These are phyloP conservation scores for Anisognathus igniventris DNA, from an alignment of 2,797 vertebrate species.

Conservation along the genomic window DNA sequence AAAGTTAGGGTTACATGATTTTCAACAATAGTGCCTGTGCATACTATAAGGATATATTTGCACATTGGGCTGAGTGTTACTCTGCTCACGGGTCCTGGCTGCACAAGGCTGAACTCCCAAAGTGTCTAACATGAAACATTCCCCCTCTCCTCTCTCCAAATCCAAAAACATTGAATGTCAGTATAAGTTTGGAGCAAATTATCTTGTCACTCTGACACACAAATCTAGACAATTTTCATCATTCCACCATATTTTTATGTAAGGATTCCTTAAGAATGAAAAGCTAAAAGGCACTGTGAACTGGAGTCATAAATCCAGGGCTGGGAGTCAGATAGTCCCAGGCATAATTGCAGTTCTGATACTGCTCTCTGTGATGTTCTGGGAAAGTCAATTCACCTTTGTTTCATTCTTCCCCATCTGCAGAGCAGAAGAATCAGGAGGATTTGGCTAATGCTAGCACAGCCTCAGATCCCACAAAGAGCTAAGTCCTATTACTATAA, in stretches of 20 bases:
- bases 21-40: neutral
- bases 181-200: neutral
- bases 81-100: neutral
- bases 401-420: neutral
- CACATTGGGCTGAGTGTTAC: neutral
- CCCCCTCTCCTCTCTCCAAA: accelerated
- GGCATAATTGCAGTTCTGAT: neutral
- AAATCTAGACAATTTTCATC: neutral
- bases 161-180: neutral
- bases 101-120: neutral
- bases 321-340: neutral
- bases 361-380: neutral
- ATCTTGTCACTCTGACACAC: neutral
- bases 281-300: neutral
- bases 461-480: neutral
- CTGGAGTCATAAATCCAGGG: neutral
- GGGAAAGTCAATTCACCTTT: neutral
- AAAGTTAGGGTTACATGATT: neutral
- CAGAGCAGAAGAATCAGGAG: neutral
- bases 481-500: neutral
- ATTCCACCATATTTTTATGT: neutral
- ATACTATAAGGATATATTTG: neutral
- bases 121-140: neutral
- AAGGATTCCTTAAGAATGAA: neutral
- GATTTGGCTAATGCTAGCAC: neutral